A percentile compares a stretch with the other conserved stretches of the same genome.
These are phyloP conservation scores for Drosophila busckii DNA, from an alignment of 1,140 invertebrate species.

Conservation along the genomic window DNA sequence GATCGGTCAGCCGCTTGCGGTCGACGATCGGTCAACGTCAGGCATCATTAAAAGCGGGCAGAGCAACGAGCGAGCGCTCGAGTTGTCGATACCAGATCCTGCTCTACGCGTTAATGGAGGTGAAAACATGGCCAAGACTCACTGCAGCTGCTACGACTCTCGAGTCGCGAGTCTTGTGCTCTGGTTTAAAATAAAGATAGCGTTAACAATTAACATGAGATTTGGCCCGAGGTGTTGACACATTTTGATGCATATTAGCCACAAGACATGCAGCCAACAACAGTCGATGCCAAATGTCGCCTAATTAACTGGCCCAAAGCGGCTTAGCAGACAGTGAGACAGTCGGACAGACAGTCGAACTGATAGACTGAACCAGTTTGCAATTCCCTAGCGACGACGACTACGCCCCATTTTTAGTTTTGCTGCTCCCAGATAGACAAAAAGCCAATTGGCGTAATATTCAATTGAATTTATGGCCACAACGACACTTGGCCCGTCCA, in stretches of 20 bases:
- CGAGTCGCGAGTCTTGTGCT: neutral
- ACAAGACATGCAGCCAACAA: slow-evolving; percentile 30
- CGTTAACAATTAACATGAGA: slow-evolving; percentile 67
- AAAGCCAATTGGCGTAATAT: slow-evolving; percentile 78
- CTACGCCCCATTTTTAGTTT: slow-evolving; percentile 59
- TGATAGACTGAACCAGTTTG: slow-evolving; percentile 28
- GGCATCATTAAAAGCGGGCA: slow-evolving; percentile 53
- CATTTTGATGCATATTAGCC: slow-evolving; percentile 72
- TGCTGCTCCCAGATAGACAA: slow-evolving; percentile 75
- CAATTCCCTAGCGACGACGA: slow-evolving; percentile 14
- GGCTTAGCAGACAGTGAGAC: slow-evolving; percentile 34
- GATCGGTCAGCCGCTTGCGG: slow-evolving; percentile 72
- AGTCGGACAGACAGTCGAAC: slow-evolving; percentile 12
- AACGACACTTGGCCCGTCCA: slow-evolving; percentile 66
- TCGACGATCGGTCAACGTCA: slow-evolving; percentile 76
- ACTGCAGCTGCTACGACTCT: neutral
- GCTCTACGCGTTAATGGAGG: slow-evolving; percentile 62
- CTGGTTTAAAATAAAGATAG: slow-evolving; percentile 12
- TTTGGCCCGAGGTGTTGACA: slow-evolving; percentile 64
- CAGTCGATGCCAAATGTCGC: slow-evolving; percentile 46
- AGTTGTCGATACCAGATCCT: slow-evolving; percentile 28
- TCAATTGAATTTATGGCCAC: slow-evolving; percentile 78
- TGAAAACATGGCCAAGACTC: slow-evolving; percentile 48
- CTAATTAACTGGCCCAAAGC: slow-evolving; percentile 71
- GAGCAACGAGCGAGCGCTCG: slow-evolving; percentile 29